Conservation (phyloP, 2,113 vertebrate species). For the Actinemys pallida region DNA sequence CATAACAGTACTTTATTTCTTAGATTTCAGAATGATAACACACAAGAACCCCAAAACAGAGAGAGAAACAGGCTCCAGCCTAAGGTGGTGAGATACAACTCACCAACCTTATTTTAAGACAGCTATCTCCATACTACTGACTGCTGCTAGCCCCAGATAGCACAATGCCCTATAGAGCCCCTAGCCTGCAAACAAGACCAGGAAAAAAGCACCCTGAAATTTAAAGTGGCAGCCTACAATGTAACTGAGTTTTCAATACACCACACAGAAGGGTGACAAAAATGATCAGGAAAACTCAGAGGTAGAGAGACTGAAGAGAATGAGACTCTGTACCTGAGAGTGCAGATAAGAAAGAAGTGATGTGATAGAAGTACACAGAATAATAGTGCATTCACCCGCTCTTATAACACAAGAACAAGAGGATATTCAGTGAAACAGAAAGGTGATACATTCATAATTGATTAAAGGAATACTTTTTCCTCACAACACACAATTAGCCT, state of each 20-base stretch:
- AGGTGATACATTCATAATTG: not conserved
- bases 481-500: not conserved
- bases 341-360: not conserved
- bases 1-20: too few species aligned
- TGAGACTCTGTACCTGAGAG: not conserved
- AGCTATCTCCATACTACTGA: not conserved
- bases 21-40: too few species aligned
- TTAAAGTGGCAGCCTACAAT: not conserved
- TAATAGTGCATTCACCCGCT: not conserved
- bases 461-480: not conserved
- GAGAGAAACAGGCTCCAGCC: not conserved
- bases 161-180: not conserved
- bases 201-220: not conserved
- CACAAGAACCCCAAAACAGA: not conserved
- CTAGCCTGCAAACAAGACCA: not conserved
- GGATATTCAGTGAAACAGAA: not conserved
- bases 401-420: not conserved
- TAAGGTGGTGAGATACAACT: not conserved
- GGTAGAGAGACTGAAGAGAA: not conserved
- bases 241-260: not conserved
- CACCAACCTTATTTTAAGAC: not conserved
- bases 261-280: not conserved
- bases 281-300: not conserved
- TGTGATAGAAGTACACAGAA: not conserved
- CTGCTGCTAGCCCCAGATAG: not conserved